Evolutionary conservation across 1,140 invertebrate genomes (phyloP), one percentile per base, ranked within the genome.

Genomic region (Euborellia annulipes): DNA sequence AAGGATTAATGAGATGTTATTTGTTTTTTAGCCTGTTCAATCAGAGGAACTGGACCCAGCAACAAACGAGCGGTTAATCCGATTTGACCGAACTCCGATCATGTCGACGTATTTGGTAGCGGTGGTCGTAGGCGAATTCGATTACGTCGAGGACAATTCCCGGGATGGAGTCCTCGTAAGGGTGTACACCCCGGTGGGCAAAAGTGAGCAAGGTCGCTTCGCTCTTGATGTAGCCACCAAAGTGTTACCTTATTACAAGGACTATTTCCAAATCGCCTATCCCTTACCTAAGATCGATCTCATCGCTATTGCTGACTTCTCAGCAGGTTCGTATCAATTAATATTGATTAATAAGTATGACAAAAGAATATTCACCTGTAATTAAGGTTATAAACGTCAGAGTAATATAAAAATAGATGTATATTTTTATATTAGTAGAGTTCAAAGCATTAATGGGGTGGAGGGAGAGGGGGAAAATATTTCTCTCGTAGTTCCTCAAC

Each of bases 21-120:
- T 41, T 22, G 36, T 48, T 20, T 56, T 57, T 11, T 51, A 64
- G 73, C 86, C 85, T 2, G 76, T 85, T 0, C 73, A 73, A 47
- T 67, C 68, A 30, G 72, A 76, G 47, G 60, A 67, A 13, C 48
- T 61, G 1, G 51, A 64, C 38, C 62, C 66, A 2, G 63, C 1
- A 56, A 72, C n/a, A 72, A 59, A 44, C 64, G 73, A 52, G 64
- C 72, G 3, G 65, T 93, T 11, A 71, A 72, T 27, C 23, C 23
- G 23, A 39, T 97, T 93, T 62, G 78, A 85, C 51, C 79, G 71
- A 45, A 89, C 90, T 2, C 90, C 92, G 0, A 77, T 91, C 46
- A 98, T 98, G 94, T 93, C 90, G 1, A 96, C 93, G 0, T 97
- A 97, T 59, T 66, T 97, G 42, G 79, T 98, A 36, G 93, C 93